Evolutionary conservation across 2,888 invertebrate genomes (phyloP).

Genomic region (Caenorhabditis sp.): DNA sequence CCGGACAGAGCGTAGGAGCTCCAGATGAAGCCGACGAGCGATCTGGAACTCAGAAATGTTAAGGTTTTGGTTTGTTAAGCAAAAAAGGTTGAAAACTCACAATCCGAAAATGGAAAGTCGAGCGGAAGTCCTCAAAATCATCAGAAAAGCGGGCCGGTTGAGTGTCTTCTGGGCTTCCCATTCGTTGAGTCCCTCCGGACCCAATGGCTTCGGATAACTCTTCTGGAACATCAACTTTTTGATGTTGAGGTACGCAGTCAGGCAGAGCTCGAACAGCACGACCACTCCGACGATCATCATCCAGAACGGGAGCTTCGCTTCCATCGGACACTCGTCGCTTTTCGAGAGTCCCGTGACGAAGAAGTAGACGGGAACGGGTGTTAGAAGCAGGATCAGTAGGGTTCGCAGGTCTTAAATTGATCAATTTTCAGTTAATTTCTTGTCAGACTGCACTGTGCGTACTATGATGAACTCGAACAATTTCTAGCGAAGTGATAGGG

Average conservation of each 20-base stretch:
- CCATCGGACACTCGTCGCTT: background rate
- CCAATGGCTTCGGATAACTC: background rate
- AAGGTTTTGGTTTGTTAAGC: background rate
- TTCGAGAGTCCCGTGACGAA: too few species aligned
- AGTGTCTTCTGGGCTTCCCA: background rate
- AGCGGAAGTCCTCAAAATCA: background rate
- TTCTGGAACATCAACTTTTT: background rate
- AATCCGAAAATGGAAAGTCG: background rate
- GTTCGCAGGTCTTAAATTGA: too few species aligned
- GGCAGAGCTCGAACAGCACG: background rate
- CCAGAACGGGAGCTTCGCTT: constrained; percentile 3
- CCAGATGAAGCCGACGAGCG: background rate
- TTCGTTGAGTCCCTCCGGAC: background rate
- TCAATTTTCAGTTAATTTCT: too few species aligned
- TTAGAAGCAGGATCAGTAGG: too few species aligned
- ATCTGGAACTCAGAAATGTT: background rate
- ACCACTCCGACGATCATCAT: background rate
- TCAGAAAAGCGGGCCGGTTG: background rate
- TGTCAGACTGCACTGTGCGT: too few species aligned
- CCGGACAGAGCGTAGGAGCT: background rate
- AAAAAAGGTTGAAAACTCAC: background rate
- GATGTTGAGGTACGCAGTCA: background rate
- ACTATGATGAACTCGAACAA: too few species aligned
- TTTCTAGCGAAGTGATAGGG: too few species aligned
- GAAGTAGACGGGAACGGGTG: too few species aligned